Conservation (phyloP, 2,888 invertebrate species). For the Noctua comes region DNA sequence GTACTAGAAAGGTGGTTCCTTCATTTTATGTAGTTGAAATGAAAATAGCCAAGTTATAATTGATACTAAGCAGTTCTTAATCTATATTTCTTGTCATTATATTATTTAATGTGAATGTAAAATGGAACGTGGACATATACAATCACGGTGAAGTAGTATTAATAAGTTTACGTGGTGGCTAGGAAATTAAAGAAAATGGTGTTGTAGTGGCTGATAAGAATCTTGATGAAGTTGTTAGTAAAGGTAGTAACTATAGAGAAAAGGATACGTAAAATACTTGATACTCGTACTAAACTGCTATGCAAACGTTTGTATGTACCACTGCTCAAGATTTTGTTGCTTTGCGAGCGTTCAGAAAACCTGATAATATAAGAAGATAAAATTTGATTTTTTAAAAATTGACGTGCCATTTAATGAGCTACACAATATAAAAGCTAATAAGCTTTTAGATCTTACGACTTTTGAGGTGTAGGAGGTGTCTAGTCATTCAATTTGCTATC, state of each 20-base stretch:
- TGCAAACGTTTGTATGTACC: neutral
- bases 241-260: neutral
- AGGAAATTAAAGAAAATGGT: constrained; percentile 16
- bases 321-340: neutral
- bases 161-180: neutral
- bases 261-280: neutral
- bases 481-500: neutral
- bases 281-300: neutral
- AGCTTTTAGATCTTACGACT: neutral
- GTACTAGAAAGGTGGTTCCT: neutral
- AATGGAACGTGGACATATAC: neutral
- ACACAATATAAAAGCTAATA: neutral
- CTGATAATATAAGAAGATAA: neutral
- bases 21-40: neutral
- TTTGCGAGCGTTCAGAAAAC: neutral
- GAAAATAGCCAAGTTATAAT: neutral
- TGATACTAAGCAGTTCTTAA: neutral
- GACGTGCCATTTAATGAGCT: neutral
- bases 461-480: neutral
- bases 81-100: neutral
- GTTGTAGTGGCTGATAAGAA: neutral
- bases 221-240: neutral
- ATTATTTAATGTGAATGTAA: constrained; percentile 10
- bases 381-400: neutral
- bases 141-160: no score